Conservation (phyloP, 1,140 invertebrate genomes). For the Caenorhabditis brenneri region DNA sequence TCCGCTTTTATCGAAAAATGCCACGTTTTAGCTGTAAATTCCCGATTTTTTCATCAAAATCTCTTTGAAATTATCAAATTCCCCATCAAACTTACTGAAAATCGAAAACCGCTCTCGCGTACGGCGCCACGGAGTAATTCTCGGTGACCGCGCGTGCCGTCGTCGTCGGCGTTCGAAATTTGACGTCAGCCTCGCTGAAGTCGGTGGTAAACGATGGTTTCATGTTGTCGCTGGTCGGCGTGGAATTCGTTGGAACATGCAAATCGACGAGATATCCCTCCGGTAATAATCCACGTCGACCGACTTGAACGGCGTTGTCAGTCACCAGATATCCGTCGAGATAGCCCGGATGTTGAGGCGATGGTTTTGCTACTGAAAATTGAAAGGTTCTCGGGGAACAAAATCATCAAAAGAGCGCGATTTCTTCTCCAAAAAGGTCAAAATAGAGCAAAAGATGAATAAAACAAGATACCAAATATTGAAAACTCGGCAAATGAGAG, state of each 20-base stretch:
- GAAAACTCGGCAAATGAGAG: conserved; percentile 13
- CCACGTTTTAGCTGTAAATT: neutral
- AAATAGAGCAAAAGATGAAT: neutral
- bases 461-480: neutral
- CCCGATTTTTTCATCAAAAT: neutral
- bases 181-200: conserved; percentile 6
- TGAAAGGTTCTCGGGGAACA: too few relatives aligned
- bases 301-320: conserved; percentile 13
- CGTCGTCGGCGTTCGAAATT: conserved; percentile 15
- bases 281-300: conserved; percentile 29
- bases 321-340: conserved; percentile 19
- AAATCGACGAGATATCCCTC: neutral
- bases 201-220: neutral
- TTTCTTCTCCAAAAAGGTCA: too few relatives aligned
- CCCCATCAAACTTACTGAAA: conserved; percentile 50
- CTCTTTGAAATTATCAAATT: too few relatives aligned
- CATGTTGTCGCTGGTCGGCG: neutral
- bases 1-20: too few relatives aligned
- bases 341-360: neutral
- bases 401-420: too few relatives aligned
- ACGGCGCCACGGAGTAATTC: conserved; percentile 24
- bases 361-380: conserved; percentile 6
- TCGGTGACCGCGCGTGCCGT: neutral
- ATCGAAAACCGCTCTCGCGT: conserved; percentile 57
- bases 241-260: neutral